phyloP scores from a whole-genome alignment of 2,888 invertebrate genomes.

The Phalera bucephala region DNA sequence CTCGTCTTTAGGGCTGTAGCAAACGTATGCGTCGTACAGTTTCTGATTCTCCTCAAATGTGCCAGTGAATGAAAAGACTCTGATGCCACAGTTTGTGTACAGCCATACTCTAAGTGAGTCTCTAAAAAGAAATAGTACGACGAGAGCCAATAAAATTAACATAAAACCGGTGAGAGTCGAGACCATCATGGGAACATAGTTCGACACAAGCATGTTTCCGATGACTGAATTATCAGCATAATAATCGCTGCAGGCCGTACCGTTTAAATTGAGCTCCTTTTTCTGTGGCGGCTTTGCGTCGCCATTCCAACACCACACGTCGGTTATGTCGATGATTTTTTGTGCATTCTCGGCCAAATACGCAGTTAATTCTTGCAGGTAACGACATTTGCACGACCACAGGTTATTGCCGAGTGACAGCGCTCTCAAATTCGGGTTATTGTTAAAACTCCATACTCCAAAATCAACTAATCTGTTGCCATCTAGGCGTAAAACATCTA shows the following conservation, averaged over 20 bases:
- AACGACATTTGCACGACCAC: conserved; percentile 96
- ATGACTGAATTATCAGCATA: conserved; percentile 92
- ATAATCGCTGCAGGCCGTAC: conserved; percentile 93
- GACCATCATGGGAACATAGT: conserved; percentile 93
- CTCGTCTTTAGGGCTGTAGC: conserved; percentile 96
- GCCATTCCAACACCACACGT: conserved; percentile 92
- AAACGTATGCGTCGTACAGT: conserved; percentile 95
- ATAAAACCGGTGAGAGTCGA: conserved; percentile 90
- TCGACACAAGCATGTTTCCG: conserved; percentile 91
- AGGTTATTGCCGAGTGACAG: conserved; percentile 91
- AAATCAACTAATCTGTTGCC: conserved; percentile 92
- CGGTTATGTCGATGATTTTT: conserved; percentile 90
- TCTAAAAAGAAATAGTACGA: conserved; percentile 92
- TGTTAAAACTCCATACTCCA: conserved; percentile 89
- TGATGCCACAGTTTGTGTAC: conserved; percentile 92
- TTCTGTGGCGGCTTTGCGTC: conserved; percentile 89
- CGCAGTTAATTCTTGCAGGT: conserved; percentile 91
- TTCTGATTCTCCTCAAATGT: conserved; percentile 91
- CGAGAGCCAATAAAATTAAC: conserved; percentile 88
- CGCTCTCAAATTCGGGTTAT: conserved; percentile 87
- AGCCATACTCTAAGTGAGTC: conserved; percentile 94
- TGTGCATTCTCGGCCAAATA: conserved; percentile 92
- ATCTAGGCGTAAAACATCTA: conserved; percentile 91
- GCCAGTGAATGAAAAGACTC: conserved; percentile 89
- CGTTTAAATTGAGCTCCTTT: conserved; percentile 91